Evolutionary conservation across 92 coral and sea anemone species (phyloP).

Genomic region (Epizoanthus stellaris): DNA sequence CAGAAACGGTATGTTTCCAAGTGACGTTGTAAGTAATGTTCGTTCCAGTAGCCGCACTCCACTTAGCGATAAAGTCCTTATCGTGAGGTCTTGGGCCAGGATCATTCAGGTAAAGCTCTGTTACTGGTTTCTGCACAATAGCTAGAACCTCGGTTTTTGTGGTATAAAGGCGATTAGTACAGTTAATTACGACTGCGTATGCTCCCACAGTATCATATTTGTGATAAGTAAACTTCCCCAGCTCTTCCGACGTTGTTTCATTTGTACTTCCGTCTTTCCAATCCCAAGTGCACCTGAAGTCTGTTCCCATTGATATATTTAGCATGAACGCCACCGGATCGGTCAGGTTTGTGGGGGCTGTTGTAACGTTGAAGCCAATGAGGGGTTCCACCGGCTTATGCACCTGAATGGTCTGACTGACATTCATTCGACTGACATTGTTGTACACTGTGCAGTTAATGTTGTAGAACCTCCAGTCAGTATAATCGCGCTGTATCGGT

Average conservation of each 20-base stretch:
- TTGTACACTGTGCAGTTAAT: constrained; percentile 70
- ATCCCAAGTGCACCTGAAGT: constrained; percentile 83
- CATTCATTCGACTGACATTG: constrained; percentile 79
- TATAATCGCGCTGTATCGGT: constrained; percentile 52
- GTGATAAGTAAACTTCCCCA: constrained; percentile 71
- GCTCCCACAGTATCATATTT: constrained; percentile 70
- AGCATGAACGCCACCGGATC: constrained; percentile 76
- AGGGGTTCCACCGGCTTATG: constrained; percentile 88
- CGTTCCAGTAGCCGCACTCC: constrained; percentile 68
- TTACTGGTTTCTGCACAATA: constrained; percentile 81
- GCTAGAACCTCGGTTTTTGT: constrained; percentile 60
- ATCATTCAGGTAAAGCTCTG: constrained; percentile 40
- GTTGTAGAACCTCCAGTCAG: constrained; percentile 58
- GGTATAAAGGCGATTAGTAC: constrained; percentile 85
- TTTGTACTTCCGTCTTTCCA: constrained; percentile 62
- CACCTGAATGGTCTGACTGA: constrained; percentile 66
- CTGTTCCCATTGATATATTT: constrained; percentile 82
- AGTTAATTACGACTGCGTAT: constrained; percentile 61
- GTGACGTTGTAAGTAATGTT: constrained; percentile 77
- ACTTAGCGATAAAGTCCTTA: constrained; percentile 38
- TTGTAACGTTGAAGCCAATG: constrained; percentile 63
- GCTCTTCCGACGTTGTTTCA: constrained; percentile 60
- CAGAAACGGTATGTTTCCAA: constrained; percentile 39
- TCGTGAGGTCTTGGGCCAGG: constrained; percentile 62
- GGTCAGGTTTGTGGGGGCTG: constrained; percentile 76